A percentile compares a stretch with the other conserved stretches of the same genome.
phyloP scores from a whole-genome alignment of 2,113 vertebrate genomes.

The Platycercus adscitus region DNA sequence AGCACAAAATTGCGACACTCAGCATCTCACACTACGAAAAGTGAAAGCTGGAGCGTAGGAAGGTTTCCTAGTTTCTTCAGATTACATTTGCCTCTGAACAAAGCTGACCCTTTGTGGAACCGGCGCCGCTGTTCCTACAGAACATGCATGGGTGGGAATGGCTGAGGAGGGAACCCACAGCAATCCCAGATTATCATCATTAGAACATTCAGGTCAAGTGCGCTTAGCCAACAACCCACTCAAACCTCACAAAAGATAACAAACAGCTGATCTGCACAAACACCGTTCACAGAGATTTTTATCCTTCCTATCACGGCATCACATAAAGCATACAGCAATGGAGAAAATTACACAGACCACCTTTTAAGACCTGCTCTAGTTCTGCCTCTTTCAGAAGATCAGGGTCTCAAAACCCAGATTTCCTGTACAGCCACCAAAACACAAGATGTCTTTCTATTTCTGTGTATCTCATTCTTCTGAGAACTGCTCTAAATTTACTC shows the following conservation, averaged over 20 bases:
- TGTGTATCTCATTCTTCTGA: background rate
- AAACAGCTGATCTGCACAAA: constrained; percentile 13
- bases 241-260: background rate
- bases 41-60: constrained; percentile 13
- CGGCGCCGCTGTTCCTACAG: rapidly evolving
- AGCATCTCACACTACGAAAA: background rate
- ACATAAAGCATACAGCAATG: background rate
- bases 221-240: constrained; percentile 53
- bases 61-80: background rate
- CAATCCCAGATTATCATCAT: background rate
- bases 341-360: background rate
- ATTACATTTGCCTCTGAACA: constrained; percentile 5
- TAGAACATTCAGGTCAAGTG: constrained; percentile 53
- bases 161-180: constrained; percentile 15
- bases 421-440: background rate
- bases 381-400: background rate
- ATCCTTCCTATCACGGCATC: background rate
- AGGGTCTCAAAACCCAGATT: background rate
- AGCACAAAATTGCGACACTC: background rate
- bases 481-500: background rate
- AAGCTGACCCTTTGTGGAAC: background rate
- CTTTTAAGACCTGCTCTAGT: background rate
- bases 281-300: constrained; percentile 8
- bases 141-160: background rate
- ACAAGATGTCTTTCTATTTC: background rate